Conservation (phyloP, 2,113 vertebrate genomes). For the Microtus pennsylvanicus region DNA sequence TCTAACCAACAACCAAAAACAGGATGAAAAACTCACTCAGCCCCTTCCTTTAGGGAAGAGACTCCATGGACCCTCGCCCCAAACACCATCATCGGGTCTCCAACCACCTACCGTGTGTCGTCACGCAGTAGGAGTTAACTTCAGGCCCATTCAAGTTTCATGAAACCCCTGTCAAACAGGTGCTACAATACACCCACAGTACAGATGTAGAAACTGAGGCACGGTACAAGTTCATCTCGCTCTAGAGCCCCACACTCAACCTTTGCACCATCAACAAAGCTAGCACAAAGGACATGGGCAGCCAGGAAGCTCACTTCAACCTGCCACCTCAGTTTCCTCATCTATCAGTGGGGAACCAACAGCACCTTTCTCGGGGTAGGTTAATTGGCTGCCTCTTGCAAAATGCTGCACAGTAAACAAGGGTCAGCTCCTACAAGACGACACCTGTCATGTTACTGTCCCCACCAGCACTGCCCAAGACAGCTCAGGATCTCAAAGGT, state of each 20-base stretch:
- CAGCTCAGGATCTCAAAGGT: background rate
- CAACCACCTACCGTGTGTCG: background rate
- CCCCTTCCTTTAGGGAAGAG: background rate
- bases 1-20: background rate
- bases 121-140: background rate
- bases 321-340: background rate
- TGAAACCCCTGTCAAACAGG: background rate
- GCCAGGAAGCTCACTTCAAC: background rate
- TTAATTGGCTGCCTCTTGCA: background rate
- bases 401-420: background rate
- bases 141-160: background rate
- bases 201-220: slow-evolving; percentile 30
- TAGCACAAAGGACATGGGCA: background rate
- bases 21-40: background rate
- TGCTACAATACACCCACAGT: background rate
- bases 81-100: background rate
- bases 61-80: background rate
- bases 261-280: background rate
- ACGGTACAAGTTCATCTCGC: background rate
- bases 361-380: background rate
- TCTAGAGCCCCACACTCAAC: background rate
- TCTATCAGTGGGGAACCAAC: background rate
- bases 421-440: background rate
- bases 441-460: no score
- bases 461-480: background rate